Conservation (phyloP, 2,888 invertebrate species). For the Hipparchia sbordonii region DNA sequence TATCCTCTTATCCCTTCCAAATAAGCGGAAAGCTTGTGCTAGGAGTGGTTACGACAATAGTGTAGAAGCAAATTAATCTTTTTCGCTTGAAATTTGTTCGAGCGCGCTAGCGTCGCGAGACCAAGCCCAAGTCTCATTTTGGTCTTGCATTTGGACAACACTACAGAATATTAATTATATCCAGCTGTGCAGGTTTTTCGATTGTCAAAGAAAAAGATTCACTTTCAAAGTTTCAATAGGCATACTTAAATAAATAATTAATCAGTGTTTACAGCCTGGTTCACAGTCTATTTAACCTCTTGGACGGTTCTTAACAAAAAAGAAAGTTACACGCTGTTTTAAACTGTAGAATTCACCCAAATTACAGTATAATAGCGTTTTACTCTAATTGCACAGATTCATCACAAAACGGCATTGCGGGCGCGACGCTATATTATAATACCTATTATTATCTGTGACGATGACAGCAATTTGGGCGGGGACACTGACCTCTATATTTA, state of each 20-base stretch:
- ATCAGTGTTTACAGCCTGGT: conserved; percentile 47
- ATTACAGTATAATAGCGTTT: conserved; percentile 75
- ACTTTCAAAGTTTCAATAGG: conserved; percentile 47
- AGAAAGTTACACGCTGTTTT: conserved; percentile 76
- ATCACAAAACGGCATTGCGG: conserved; percentile 65
- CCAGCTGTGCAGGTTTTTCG: no score
- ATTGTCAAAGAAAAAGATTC: conserved; percentile 16
- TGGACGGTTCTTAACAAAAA: conserved; percentile 58
- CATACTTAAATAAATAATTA: conserved; percentile 24
- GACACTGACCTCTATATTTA: conserved; percentile 15
- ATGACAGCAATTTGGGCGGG: conserved; percentile 65
- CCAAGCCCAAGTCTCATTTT: no score
- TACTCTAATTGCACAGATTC: conserved; percentile 74
- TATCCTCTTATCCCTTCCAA: no score
- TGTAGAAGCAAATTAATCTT: no score
- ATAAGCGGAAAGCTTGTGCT: no score
- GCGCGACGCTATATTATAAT: conserved; percentile 53
- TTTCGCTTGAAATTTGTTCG: no score
- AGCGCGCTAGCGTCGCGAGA: no score
- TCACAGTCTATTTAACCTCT: conserved; percentile 78
- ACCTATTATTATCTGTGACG: conserved; percentile 49
- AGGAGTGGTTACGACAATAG: no score
- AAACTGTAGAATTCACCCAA: conserved; percentile 72
- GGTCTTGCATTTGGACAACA: no score
- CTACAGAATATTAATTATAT: no score